Base-by-base conservation (phyloP, 1,140 invertebrate genomes). In the Listronotus bonariensis region DNA sequence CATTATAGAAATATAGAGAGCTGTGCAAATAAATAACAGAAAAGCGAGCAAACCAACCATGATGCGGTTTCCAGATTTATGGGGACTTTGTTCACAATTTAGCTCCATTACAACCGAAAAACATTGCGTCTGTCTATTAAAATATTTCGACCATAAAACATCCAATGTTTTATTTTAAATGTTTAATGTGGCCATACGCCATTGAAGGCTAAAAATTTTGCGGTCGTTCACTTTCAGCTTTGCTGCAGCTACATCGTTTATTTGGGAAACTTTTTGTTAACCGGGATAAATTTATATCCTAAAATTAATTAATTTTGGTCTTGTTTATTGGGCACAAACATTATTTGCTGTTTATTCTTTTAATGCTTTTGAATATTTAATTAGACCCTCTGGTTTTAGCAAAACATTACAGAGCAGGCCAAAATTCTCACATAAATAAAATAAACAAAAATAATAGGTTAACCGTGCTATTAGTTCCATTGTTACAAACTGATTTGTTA, bases 41-140 rank as follows among this genome's bases (percentile, higher is more conserved):
- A n/a, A 55, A 56, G 67, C 55, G 61, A 53, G 66, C 54, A 68
- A 72, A 67, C 67, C 70, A 69, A 71, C 71, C 66, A 58, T 68
- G 68, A 51, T 73, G 73, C 54, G 73, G 73, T 73, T 65, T 57
- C 34, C 69, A 73, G 73, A 74, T 74, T 74, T 74, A 74, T 74
- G 68, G 65, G 62, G 59, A 67, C 71, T 73, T 68, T 65, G 61
- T 66, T 62, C 61, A 59, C 65, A 65, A 60, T 67, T 67, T 59
- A 56, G 52, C 40, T 43, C 51, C 53, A 54, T 62, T 55, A 54
- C 42, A 46, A 55, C 51, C 46, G 60, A 55, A 63, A 54, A 63
- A 63, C 42, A 58, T 48, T 48, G 42, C 26, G 12, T 48, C 43
- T 58, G 56, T 58, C 58, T 60, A 60, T 60, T 49, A 59, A 46